Evolutionary conservation across 2,113 vertebrate genomes (phyloP).

Genomic region (Vanacampus margaritifer): DNA sequence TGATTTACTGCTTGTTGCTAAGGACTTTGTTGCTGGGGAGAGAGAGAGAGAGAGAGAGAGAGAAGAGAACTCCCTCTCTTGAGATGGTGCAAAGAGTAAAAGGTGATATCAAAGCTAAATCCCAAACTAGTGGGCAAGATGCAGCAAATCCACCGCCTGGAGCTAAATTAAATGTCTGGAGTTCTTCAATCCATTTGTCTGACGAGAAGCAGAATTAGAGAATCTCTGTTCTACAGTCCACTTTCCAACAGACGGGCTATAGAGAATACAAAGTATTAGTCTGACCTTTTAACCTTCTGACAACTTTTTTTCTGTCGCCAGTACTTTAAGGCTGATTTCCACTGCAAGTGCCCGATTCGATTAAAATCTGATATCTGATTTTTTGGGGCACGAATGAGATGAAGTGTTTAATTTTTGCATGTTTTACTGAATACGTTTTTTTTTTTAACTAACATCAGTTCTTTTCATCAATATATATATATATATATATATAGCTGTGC

Average conservation of each 20-base stretch:
- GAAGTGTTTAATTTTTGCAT: no score
- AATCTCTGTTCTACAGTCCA: conserved; percentile 36
- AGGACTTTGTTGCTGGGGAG: conserved; percentile 31
- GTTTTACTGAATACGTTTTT: no score
- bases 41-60: conserved; percentile 8
- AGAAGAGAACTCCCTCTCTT: conserved; percentile 35
- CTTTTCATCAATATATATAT: no score
- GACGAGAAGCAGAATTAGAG: conserved; percentile 42
- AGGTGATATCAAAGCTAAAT: conserved; percentile 61
- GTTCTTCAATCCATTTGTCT: conserved; percentile 60
- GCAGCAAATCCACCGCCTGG: conserved; percentile 62
- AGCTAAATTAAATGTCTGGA: conserved; percentile 65
- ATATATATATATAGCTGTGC: no score
- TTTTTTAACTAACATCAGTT: no score
- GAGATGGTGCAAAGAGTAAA: conserved; percentile 44
- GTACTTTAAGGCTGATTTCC: no score
- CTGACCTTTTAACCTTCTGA: conserved; percentile 7
- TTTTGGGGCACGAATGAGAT: neutral
- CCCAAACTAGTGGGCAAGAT: conserved; percentile 58
- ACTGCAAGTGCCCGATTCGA: neutral
- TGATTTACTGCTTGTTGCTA: conserved; percentile 41
- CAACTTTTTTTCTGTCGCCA: neutral
- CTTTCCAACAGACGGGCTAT: conserved; percentile 28
- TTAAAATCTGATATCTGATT: neutral
- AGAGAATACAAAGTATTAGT: conserved; percentile 19